Evolutionary conservation across 2,113 vertebrate species (phyloP).

Genomic region (Oceanodroma tethys): DNA sequence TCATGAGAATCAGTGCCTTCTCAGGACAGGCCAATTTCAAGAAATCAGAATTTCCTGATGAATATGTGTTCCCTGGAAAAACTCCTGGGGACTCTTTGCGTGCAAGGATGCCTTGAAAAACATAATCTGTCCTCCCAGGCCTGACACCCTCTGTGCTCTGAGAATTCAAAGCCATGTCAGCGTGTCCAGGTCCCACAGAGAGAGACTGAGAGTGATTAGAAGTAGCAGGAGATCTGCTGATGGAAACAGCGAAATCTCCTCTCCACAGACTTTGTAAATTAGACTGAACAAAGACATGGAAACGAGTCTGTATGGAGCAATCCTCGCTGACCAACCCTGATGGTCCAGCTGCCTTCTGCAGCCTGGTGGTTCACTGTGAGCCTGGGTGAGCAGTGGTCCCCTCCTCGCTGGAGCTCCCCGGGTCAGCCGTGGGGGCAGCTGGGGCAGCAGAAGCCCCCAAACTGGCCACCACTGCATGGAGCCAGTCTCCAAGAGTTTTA

Average conservation of each 20-base stretch:
- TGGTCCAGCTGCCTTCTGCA: not conserved
- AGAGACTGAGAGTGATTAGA: not conserved
- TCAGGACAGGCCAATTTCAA: not conserved
- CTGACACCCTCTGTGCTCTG: not conserved
- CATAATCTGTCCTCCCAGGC: not conserved
- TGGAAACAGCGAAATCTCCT: not conserved
- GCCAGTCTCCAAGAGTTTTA: not conserved
- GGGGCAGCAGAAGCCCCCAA: not conserved
- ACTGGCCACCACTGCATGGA: not conserved
- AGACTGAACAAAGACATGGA: not conserved
- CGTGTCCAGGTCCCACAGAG: not conserved
- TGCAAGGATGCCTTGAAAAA: not conserved
- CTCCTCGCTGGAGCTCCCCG: not conserved
- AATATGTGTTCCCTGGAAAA: not conserved
- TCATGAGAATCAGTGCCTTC: constrained; percentile 5
- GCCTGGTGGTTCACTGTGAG: not conserved
- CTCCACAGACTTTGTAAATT: not conserved
- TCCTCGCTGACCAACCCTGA: not conserved
- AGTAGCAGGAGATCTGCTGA: not conserved
- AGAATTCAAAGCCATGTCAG: not conserved
- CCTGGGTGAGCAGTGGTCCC: not conserved
- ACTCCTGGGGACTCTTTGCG: not conserved
- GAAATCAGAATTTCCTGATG: not conserved
- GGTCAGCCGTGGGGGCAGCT: not conserved
- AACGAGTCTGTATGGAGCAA: not conserved